Percentiles rank a stretch among this genome's conserved stretches.
Conservation (phyloP, 2,113 vertebrate genomes). For the human (Homo sapiens) region DNA sequence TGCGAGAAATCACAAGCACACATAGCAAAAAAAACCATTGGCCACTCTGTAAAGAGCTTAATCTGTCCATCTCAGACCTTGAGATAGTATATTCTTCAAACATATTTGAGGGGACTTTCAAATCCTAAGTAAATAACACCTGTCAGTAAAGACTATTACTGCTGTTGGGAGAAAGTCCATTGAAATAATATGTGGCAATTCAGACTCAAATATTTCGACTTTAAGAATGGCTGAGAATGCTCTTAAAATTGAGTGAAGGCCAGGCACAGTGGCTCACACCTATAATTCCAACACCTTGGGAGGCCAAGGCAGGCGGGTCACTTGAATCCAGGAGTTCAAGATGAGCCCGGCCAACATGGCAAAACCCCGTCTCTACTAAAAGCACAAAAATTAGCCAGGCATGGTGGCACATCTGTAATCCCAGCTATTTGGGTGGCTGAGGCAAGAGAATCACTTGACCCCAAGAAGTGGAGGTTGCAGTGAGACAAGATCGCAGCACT, state of each 20-base stretch:
- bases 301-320: no score
- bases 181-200: neutral
- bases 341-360: no score
- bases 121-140: slow-evolving; percentile 9
- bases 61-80: neutral
- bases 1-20: neutral
- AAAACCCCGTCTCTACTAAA: no score
- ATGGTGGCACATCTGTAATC: no score
- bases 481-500: no score
- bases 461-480: no score
- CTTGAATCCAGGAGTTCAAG: no score
- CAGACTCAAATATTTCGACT: neutral
- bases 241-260: neutral
- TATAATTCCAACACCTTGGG: no score
- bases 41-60: neutral
- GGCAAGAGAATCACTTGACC: no score
- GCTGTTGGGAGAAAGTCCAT: neutral
- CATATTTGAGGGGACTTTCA: neutral
- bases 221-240: neutral
- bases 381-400: no score
- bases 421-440: no score
- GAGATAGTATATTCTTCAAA: neutral
- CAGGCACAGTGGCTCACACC: no score
- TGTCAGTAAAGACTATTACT: neutral
- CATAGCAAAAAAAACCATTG: neutral